Percentiles rank a stretch among this genome's conserved stretches.
Evolutionary conservation across 2,113 vertebrate genomes (phyloP).

Genomic region (Anseranas semipalmata): DNA sequence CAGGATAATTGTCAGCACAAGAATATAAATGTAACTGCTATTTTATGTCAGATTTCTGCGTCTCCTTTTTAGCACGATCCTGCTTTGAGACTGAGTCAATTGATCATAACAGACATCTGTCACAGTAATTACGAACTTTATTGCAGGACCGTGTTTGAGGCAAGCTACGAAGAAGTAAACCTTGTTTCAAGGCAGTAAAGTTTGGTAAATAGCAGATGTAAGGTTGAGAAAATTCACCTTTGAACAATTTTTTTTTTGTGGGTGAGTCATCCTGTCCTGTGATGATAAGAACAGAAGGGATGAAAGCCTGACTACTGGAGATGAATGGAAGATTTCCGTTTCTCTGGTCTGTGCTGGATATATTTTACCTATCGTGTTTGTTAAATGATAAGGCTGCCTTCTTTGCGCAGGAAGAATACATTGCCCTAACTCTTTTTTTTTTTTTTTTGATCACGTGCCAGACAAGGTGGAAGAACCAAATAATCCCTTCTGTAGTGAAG

Average conservation of each 20-base stretch:
- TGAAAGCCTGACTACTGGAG: neutral
- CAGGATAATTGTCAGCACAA: neutral
- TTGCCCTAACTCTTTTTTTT: neutral
- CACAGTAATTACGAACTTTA: neutral
- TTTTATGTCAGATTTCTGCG: neutral
- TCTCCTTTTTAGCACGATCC: neutral
- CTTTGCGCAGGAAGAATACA: neutral
- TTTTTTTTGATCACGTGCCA: neutral
- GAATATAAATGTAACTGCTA: neutral
- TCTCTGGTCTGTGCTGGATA: neutral
- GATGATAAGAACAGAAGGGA: neutral
- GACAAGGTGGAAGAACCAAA: neutral
- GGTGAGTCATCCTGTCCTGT: neutral
- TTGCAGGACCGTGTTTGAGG: neutral
- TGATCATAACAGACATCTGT: neutral
- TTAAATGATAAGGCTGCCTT: neutral
- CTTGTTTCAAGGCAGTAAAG: constrained; percentile 2
- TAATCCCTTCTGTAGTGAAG: neutral
- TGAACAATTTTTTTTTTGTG: neutral
- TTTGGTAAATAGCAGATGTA: neutral
- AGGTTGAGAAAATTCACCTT: neutral
- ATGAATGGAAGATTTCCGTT: neutral
- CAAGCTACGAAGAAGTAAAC: neutral
- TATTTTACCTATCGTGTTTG: neutral
- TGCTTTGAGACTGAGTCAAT: neutral